A percentile compares a stretch with the other conserved stretches of the same genome.
phyloP scores from a whole-genome alignment of 2,113 vertebrate species.

The mouse (Mus musculus) region GRCm39 chr12:44730001-44730500 shows the following conservation, averaged over 20 bases:
- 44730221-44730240: background rate
- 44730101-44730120: background rate
- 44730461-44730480: too few relatives aligned
- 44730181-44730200: background rate
- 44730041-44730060: background rate
- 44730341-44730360: background rate
- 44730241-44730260: background rate
- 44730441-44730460: too few relatives aligned
- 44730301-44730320: background rate
- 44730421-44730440: too few relatives aligned
- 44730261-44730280: background rate
- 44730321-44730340: accelerated
- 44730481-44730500: too few relatives aligned
- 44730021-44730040: background rate
- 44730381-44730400: too few relatives aligned
- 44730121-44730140: background rate
- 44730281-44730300: background rate
- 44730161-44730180: background rate
- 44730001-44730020: background rate
- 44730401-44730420: too few relatives aligned
- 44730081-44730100: background rate
- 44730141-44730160: background rate
- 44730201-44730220: background rate
- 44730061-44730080: background rate
- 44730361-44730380: background rate